Percentiles rank a stretch among this genome's conserved stretches.
Conservation (phyloP, 2,797 vertebrate species). For the Staurois parvus region DNA sequence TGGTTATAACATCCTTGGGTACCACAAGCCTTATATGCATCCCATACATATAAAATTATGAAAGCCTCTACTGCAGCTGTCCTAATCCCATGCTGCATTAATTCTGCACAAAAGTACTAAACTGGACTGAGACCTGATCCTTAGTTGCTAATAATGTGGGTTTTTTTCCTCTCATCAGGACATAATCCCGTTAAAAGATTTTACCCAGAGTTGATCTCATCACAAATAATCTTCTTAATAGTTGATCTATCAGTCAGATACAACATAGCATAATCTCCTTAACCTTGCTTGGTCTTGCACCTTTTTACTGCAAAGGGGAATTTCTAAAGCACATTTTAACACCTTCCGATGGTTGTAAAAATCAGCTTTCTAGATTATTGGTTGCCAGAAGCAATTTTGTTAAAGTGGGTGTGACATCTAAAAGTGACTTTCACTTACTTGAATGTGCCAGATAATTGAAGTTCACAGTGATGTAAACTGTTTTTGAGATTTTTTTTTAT, state of each 20-base stretch:
- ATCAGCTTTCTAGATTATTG: neutral
- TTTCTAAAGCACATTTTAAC: slow-evolving; percentile 40
- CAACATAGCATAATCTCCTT: slow-evolving; percentile 54
- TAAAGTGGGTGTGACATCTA: neutral
- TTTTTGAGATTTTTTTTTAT: neutral
- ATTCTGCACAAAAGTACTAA: slow-evolving; percentile 25
- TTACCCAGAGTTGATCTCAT: slow-evolving; percentile 56
- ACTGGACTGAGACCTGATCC: slow-evolving; percentile 51
- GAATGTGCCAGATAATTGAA: neutral
- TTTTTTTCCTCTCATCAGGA: slow-evolving; percentile 40
- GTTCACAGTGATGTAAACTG: neutral
- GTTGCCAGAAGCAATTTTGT: neutral
- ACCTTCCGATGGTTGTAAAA: slow-evolving; percentile 18
- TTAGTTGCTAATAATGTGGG: slow-evolving; percentile 51
- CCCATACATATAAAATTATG: neutral
- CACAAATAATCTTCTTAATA: slow-evolving; percentile 62
- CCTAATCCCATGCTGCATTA: slow-evolving; percentile 16
- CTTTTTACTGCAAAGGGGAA: slow-evolving; percentile 39
- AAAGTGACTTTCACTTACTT: neutral
- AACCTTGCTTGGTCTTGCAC: slow-evolving; percentile 56
- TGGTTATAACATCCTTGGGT: neutral
- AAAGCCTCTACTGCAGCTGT: neutral
- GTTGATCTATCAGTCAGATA: slow-evolving; percentile 59
- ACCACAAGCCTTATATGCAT: neutral
- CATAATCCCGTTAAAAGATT: slow-evolving; percentile 61